These are phyloP conservation scores for Florisuga fusca DNA, from an alignment of 2,797 vertebrate genomes.

Conservation along the genomic window DNA sequence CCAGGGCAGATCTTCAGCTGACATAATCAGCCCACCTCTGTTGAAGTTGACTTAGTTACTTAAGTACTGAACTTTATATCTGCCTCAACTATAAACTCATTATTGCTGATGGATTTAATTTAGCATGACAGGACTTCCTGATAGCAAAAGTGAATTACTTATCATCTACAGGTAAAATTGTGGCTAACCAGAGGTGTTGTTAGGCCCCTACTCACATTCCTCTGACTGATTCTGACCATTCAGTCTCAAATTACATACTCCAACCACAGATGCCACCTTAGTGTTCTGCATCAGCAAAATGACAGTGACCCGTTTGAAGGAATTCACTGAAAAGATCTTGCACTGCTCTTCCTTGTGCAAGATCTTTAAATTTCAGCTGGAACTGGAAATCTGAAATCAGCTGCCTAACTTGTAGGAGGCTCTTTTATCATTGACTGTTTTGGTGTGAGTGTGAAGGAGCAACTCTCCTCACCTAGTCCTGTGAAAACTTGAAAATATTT, in stretches of 20 bases:
- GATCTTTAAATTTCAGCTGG: background rate
- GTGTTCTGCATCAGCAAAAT: background rate
- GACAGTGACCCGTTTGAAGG: background rate
- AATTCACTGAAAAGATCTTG: background rate
- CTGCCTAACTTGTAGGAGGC: background rate
- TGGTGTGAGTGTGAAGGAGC: background rate
- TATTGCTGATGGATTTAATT: background rate
- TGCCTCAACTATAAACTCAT: background rate
- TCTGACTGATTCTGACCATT: background rate
- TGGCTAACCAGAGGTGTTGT: background rate
- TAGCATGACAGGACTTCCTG: background rate
- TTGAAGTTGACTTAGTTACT: background rate
- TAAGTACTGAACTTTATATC: background rate
- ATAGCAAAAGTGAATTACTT: background rate
- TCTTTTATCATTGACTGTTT: background rate
- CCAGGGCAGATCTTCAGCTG: background rate
- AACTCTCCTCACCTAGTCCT: background rate
- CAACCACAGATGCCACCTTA: background rate
- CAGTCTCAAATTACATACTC: background rate
- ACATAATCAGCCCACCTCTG: background rate
- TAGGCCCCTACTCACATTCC: background rate
- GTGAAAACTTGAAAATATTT: slow-evolving; percentile 7
- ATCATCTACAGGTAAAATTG: background rate
- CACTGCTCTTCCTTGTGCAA: background rate
- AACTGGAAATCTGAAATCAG: background rate